These are phyloP conservation scores for Aythya fuligula DNA, from an alignment of 2,797 vertebrate species.

Conservation along the genomic window DNA sequence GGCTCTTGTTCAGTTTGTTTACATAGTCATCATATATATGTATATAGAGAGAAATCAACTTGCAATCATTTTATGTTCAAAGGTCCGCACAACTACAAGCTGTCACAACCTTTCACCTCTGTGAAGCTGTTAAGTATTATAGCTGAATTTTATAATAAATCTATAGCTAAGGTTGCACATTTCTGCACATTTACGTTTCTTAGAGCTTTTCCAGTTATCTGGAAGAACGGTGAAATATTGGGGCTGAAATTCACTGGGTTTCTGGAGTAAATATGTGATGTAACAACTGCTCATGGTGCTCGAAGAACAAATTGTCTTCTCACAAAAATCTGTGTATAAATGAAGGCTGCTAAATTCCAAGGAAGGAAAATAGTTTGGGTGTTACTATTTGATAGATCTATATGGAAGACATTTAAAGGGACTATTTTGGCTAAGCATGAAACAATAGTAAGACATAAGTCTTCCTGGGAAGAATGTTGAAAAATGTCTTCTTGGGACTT, in stretches of 20 bases:
- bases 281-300: not conserved
- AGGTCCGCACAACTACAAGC: not conserved
- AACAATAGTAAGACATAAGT: not conserved
- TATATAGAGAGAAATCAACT: not conserved
- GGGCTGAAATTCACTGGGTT: not conserved
- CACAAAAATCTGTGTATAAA: not conserved
- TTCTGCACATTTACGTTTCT: not conserved
- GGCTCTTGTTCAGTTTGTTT: not conserved
- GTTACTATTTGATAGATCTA: not conserved
- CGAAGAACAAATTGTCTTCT: not conserved
- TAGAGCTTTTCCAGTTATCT: not conserved
- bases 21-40: not conserved
- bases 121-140: not conserved
- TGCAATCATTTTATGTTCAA: not conserved
- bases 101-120: not conserved
- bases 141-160: not conserved
- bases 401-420: not conserved
- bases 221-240: not conserved
- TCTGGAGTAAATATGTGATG: not conserved
- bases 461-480: slow-evolving; percentile 21
- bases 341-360: not conserved
- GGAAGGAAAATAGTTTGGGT: not conserved
- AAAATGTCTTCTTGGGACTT: not conserved
- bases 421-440: slow-evolving; percentile 28
- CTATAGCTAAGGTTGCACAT: not conserved